Conservation (phyloP, 1,140 invertebrate species). For the Dendrolimus kikuchii region DNA sequence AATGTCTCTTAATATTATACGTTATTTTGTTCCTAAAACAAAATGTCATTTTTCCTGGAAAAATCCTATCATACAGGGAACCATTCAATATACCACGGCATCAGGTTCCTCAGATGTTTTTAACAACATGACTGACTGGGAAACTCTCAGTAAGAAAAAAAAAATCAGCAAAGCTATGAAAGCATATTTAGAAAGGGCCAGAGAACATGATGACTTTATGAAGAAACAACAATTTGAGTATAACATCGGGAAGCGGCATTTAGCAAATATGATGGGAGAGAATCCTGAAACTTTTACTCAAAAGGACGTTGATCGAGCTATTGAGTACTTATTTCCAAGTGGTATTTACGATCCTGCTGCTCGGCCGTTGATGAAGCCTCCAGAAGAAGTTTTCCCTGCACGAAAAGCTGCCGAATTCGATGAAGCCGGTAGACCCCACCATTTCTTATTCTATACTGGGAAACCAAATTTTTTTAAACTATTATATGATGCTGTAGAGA, state of each 20-base stretch:
- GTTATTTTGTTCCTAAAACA: conserved; percentile 9
- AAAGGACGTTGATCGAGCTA: conserved; percentile 88
- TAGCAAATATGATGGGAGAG: conserved; percentile 99
- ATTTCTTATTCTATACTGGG: conserved; percentile 92
- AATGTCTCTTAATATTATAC: conserved; percentile 11
- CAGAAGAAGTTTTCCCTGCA: conserved; percentile 88
- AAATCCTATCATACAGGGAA: conserved; percentile 4
- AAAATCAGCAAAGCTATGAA: conserved; percentile 90
- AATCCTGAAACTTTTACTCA: conserved; percentile 91
- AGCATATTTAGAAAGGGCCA: conserved; percentile 87
- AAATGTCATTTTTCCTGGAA: conserved; percentile 8
- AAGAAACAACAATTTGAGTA: conserved; percentile 86
- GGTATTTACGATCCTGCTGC: conserved; percentile 88
- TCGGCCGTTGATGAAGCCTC: conserved; percentile 89
- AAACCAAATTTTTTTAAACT: conserved; percentile 87
- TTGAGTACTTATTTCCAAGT: conserved; percentile 94
- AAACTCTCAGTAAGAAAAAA: conserved; percentile 70
- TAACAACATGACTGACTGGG: conserved; percentile 53
- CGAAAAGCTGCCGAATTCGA: conserved; percentile 94
- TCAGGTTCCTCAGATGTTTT: conserved; percentile 23
- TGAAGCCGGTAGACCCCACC: conserved; percentile 87
- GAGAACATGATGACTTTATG: conserved; percentile 89
- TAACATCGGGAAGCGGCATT: conserved; percentile 92
- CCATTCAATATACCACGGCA: conserved; percentile 27
- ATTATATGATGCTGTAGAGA: conserved; percentile 80